phyloP scores from a whole-genome alignment of 2,797 vertebrate species.

The Hydrolagus colliei region DNA sequence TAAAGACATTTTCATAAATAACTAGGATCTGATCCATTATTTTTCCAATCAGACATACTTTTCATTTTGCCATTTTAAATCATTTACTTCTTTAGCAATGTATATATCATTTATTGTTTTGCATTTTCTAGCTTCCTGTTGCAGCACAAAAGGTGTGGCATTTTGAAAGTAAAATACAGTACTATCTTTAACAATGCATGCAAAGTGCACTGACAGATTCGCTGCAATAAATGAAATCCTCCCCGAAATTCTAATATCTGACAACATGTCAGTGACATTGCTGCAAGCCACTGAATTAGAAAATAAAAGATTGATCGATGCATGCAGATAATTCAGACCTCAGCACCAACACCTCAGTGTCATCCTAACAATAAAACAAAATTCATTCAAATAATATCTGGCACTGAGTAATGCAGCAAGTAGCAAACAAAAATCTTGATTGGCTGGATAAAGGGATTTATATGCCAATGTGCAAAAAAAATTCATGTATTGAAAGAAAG shows the following conservation, averaged over 20 bases:
- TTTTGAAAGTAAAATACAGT: conserved; percentile 70
- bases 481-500: no score
- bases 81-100: no score
- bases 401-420: conserved; percentile 35
- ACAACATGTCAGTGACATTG: conserved; percentile 67
- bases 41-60: background rate
- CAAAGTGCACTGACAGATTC: conserved; percentile 66
- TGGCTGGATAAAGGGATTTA: no score
- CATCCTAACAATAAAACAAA: conserved; percentile 51
- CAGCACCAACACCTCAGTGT: conserved; percentile 53
- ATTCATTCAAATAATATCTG: conserved; percentile 49
- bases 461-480: no score
- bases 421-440: background rate
- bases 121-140: background rate
- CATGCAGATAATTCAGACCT: conserved; percentile 64
- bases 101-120: background rate
- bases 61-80: background rate
- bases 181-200: conserved; percentile 69
- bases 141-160: conserved; percentile 36
- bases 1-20: background rate
- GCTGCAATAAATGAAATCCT: conserved; percentile 70
- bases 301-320: conserved; percentile 64
- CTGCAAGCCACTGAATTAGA: conserved; percentile 57
- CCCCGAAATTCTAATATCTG: conserved; percentile 62
- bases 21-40: background rate